Conservation (phyloP, 1,140 invertebrate species). For the Euborellia annulipes region DNA sequence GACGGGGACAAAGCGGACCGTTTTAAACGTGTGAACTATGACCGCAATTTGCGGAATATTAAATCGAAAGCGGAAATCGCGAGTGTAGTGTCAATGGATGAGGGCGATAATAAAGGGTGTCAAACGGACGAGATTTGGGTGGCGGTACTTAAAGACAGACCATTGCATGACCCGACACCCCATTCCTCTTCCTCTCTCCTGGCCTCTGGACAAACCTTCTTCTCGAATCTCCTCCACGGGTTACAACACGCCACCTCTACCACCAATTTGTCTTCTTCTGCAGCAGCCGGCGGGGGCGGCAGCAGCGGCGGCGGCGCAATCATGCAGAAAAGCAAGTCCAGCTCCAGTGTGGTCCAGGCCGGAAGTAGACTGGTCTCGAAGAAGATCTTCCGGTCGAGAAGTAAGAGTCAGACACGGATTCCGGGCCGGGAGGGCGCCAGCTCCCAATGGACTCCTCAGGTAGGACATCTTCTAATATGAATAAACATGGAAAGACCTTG, state of each 20-base stretch:
- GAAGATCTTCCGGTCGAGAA: constrained; percentile 64
- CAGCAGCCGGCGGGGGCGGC: background rate
- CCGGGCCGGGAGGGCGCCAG: constrained; percentile 29
- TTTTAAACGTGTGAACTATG: constrained; percentile 78
- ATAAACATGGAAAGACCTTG: no score
- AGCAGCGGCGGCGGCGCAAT: constrained; percentile 31
- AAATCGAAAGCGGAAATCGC: constrained; percentile 60
- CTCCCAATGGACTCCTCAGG: constrained; percentile 61
- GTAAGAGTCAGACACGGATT: constrained; percentile 56
- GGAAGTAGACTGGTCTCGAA: constrained; percentile 54
- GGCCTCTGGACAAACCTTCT: constrained; percentile 39
- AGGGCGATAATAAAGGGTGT: constrained; percentile 50
- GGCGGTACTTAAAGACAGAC: constrained; percentile 24
- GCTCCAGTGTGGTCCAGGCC: constrained; percentile 66
- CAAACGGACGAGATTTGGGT: constrained; percentile 62
- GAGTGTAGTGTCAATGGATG: constrained; percentile 46
- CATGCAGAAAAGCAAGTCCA: constrained; percentile 78
- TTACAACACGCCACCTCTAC: constrained; percentile 24
- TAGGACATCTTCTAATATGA: no score
- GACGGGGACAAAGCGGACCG: constrained; percentile 62
- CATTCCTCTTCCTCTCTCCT: constrained; percentile 20
- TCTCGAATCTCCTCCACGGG: constrained; percentile 46
- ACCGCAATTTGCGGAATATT: constrained; percentile 65
- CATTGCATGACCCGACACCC: constrained; percentile 10
- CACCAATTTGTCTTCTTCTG: constrained; percentile 9